Percentiles rank a stretch among this genome's conserved stretches.
Conservation (phyloP, 1,140 invertebrate genomes). For the Pogonomyrmex californicus region DNA sequence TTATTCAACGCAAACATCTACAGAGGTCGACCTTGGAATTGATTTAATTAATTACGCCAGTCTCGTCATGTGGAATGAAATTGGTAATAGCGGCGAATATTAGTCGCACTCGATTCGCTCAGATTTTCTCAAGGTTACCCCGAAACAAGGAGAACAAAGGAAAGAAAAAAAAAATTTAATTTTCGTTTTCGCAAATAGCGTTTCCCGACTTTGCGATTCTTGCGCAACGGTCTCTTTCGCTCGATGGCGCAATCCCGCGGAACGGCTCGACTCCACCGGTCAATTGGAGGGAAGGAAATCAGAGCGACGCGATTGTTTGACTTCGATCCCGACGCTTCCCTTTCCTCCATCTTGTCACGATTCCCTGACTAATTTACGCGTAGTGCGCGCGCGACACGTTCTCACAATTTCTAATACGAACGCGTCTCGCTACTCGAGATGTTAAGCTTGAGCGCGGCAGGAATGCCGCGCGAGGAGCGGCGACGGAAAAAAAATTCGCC, state of each 20-base stretch:
- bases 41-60: background rate
- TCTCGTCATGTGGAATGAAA: background rate
- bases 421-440: background rate
- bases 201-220: background rate
- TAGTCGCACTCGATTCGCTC: background rate
- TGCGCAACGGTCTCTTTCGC: background rate
- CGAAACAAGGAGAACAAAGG: background rate
- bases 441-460: background rate
- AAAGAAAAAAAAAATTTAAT: background rate
- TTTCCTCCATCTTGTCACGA: conserved; percentile 70
- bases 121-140: conserved; percentile 13
- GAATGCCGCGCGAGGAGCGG: background rate
- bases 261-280: background rate
- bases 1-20: background rate
- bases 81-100: background rate
- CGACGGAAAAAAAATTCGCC: background rate
- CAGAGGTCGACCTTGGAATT: no score
- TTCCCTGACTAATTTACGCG: background rate
- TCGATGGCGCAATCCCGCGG: background rate
- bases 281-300: conserved; percentile 17
- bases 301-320: conserved; percentile 63
- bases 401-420: background rate
- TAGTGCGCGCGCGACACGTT: background rate
- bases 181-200: background rate
- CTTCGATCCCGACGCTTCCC: conserved; percentile 58